Conservation (phyloP, 35 echinoderm and acorn worm genomes). For the Anneissia japonica region DNA sequence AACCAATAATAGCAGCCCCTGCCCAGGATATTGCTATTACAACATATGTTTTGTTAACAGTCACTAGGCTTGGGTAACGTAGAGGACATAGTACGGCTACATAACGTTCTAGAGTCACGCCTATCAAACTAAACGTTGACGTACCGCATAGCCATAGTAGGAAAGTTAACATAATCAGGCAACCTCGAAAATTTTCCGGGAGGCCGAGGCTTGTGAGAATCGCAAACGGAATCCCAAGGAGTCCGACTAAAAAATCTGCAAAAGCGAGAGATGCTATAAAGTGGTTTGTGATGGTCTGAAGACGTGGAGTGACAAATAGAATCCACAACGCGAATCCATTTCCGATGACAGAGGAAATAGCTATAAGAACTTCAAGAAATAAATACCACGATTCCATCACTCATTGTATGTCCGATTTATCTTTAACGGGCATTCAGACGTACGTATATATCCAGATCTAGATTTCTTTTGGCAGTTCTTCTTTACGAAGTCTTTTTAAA, state of each 20-base stretch:
- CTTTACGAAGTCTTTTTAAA: too few species aligned
- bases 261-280: neutral
- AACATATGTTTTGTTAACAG: slow-evolving; percentile 16
- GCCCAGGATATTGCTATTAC: slow-evolving; percentile 54
- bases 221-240: slow-evolving; percentile 63
- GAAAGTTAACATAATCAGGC: slow-evolving; percentile 69
- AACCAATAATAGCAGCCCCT: slow-evolving; percentile 45
- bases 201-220: slow-evolving; percentile 43
- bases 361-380: neutral
- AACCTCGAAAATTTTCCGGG: slow-evolving; percentile 50
- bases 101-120: slow-evolving; percentile 58
- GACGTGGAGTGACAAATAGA: neutral
- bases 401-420: neutral
- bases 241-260: slow-evolving; percentile 48
- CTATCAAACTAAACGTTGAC: slow-evolving; percentile 68
- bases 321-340: slow-evolving; percentile 3
- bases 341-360: neutral
- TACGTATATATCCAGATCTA: neutral
- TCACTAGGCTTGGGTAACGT: slow-evolving; percentile 43
- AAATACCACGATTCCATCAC: neutral
- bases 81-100: slow-evolving; percentile 54
- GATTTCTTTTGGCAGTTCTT: too few species aligned
- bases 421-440: neutral
- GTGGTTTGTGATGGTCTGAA: slow-evolving; percentile 9
- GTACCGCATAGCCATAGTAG: slow-evolving; percentile 56